Conservation (phyloP, 92 coral and sea anemone genomes). For the Porites evermanni region DNA sequence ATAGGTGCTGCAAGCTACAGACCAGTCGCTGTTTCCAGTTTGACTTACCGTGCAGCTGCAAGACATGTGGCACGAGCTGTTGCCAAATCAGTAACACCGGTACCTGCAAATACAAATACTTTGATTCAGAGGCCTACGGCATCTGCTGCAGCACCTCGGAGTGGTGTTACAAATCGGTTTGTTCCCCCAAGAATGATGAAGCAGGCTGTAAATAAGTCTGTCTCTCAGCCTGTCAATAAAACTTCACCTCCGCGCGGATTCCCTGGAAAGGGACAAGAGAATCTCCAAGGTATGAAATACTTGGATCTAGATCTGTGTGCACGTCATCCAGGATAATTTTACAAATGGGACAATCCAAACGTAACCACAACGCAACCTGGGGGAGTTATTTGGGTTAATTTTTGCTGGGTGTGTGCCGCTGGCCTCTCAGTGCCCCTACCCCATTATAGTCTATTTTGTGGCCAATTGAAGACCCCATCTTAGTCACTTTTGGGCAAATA, state of each 20-base stretch:
- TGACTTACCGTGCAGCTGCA: background rate
- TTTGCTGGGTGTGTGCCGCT: no score
- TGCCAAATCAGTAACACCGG: background rate
- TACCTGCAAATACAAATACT: background rate
- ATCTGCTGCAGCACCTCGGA: background rate
- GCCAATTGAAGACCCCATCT: no score
- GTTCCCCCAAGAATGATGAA: slow-evolving; percentile 74
- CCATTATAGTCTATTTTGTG: no score
- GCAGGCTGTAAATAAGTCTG: background rate
- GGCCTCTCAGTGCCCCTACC: no score
- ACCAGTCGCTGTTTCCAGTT: background rate
- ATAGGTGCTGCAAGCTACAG: background rate
- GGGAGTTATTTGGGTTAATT: no score
- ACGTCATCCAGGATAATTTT: no score
- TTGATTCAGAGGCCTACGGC: background rate
- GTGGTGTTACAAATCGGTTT: slow-evolving; percentile 33
- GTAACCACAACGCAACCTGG: no score
- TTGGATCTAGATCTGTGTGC: no score
- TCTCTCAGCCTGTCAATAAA: background rate
- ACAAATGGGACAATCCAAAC: no score
- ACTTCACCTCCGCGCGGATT: background rate
- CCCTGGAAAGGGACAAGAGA: slow-evolving; percentile 2
- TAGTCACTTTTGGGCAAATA: no score
- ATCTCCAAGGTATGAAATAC: background rate
- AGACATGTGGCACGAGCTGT: background rate